These are phyloP conservation scores for Spilarctia lutea DNA, from an alignment of 2,888 invertebrate genomes.

Conservation along the genomic window DNA sequence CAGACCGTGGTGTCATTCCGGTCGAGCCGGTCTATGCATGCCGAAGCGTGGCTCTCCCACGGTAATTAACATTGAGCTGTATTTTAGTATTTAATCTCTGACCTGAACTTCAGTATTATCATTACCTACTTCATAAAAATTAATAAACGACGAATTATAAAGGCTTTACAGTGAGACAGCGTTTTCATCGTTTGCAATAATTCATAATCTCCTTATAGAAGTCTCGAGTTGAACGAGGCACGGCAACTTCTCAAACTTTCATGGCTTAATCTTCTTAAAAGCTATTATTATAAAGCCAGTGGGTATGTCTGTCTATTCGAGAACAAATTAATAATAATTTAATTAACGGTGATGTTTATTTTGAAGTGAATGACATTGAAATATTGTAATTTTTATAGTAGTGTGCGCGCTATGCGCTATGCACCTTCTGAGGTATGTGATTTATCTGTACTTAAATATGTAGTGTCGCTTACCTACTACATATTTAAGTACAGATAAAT, in stretches of 20 bases:
- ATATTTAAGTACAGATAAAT: too few relatives aligned
- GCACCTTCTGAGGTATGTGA: too few relatives aligned
- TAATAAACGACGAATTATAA: conserved; percentile 49
- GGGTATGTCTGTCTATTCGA: conserved; percentile 56
- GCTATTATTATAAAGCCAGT: conserved; percentile 63
- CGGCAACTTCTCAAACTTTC: conserved; percentile 62
- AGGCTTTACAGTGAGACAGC: conserved; percentile 38
- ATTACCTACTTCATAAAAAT: conserved; percentile 34
- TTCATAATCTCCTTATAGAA: conserved; percentile 63
- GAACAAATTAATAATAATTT: conserved; percentile 48
- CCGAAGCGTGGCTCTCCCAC: too few relatives aligned
- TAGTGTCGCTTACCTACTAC: too few relatives aligned
- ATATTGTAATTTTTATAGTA: too few relatives aligned
- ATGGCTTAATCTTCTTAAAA: conserved; percentile 65
- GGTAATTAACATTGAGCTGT: not conserved
- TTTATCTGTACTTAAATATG: too few relatives aligned
- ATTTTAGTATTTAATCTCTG: not conserved
- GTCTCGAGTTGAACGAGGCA: conserved; percentile 47
- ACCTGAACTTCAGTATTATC: conserved; percentile 8
- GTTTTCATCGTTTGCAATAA: conserved; percentile 59
- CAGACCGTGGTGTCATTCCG: too few relatives aligned
- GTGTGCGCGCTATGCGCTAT: too few relatives aligned
- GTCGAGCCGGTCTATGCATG: too few relatives aligned
- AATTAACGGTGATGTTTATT: conserved; percentile 19
- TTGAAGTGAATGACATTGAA: not conserved